Evolutionary conservation across 2,113 vertebrate species (phyloP).

Genomic region (Peromyscus polionotus): DNA sequence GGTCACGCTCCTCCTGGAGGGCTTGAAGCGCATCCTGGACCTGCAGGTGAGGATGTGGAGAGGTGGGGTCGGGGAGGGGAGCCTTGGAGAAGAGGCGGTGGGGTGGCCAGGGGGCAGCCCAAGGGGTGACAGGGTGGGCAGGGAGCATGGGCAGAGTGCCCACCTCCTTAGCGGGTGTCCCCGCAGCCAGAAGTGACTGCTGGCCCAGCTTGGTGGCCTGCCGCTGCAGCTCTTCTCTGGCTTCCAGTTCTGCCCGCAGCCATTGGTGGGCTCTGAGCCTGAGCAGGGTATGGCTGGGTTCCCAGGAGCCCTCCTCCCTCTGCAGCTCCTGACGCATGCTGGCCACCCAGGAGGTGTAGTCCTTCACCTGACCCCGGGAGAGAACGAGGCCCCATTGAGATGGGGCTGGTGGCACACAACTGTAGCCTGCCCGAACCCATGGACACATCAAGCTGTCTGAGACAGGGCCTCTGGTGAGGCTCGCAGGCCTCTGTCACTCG

Average conservation of each 20-base stretch:
- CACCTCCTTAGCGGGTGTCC: constrained; percentile 39
- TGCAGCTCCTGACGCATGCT: constrained; percentile 88
- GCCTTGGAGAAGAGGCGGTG: not conserved
- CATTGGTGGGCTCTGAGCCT: constrained; percentile 90
- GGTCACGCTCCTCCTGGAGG: constrained; percentile 85
- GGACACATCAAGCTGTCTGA: not conserved
- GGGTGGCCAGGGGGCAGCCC: not conserved
- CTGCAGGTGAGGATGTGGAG: constrained; percentile 71
- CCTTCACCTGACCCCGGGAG: constrained; percentile 84
- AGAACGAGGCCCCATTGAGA: not conserved
- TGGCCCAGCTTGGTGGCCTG: constrained; percentile 87
- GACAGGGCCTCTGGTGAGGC: not conserved
- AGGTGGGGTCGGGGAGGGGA: not conserved
- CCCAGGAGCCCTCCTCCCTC: constrained; percentile 88
- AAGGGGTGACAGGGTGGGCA: not conserved
- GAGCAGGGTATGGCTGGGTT: constrained; percentile 86
- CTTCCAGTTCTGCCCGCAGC: constrained; percentile 91
- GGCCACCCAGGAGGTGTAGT: constrained; percentile 91
- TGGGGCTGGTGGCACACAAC: not conserved
- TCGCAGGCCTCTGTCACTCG: not conserved
- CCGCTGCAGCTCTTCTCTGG: constrained; percentile 87
- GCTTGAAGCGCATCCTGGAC: constrained; percentile 87
- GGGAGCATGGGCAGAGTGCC: not conserved
- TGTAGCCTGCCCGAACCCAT: not conserved
- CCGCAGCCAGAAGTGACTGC: constrained; percentile 81